Evolutionary conservation across 2,888 invertebrate species (phyloP).

Genomic region (Prosapia bicincta): DNA sequence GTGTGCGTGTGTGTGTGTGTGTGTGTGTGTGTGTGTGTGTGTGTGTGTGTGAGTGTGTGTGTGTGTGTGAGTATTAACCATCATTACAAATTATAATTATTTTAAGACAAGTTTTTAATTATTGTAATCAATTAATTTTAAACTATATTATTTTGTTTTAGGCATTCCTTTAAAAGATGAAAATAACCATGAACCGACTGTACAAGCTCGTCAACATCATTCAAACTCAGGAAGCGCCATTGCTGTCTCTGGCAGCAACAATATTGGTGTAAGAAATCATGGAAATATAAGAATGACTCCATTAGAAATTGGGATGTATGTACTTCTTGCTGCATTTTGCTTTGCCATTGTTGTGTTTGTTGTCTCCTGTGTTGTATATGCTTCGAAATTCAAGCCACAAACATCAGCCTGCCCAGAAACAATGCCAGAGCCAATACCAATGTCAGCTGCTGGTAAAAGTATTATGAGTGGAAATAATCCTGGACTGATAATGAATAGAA

Average conservation of each 20-base stretch:
- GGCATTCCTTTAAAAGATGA: conserved; percentile 71
- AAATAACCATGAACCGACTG: conserved; percentile 72
- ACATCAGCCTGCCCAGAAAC: conserved; percentile 23
- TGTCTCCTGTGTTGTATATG: conserved; percentile 92
- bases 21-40: too few relatives aligned
- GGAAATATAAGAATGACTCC: conserved; percentile 63
- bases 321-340: conserved; percentile 89
- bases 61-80: too few relatives aligned
- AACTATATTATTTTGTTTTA: too few relatives aligned
- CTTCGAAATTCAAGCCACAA: conserved; percentile 75
- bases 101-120: not conserved
- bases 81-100: too few relatives aligned
- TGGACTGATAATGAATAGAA: conserved; percentile 11
- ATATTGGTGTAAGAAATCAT: conserved; percentile 47
- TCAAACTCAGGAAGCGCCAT: conserved; percentile 27
- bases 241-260: conserved; percentile 40
- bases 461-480: not conserved
- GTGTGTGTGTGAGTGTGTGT: too few relatives aligned
- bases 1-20: too few relatives aligned
- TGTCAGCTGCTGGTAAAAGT: conserved; percentile 18
- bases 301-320: conserved; percentile 94
- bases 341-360: conserved; percentile 93
- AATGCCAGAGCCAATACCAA: conserved; percentile 22
- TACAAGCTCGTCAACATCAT: conserved; percentile 75
- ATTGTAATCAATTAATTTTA: not conserved